phyloP scores from a whole-genome alignment of 2,797 vertebrate species.

The Ficedula albicollis region DNA sequence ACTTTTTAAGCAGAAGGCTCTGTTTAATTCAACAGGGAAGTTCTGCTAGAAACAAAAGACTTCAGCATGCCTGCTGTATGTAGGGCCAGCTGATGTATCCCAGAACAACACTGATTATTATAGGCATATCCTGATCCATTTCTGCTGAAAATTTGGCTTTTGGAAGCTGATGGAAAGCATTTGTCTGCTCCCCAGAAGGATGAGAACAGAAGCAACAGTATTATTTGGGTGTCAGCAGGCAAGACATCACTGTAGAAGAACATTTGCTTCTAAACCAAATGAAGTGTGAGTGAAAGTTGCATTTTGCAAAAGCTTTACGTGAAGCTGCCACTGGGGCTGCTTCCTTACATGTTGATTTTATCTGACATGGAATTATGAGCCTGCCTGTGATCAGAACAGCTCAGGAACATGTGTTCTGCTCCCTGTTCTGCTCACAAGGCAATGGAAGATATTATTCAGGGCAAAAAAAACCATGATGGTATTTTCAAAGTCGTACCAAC shows the following conservation, averaged over 20 bases:
- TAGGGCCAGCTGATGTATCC: background rate
- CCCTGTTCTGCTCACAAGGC: background rate
- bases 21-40: background rate
- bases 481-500: background rate
- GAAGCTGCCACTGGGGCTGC: slow-evolving; percentile 11
- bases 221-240: slow-evolving; percentile 35
- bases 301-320: slow-evolving; percentile 28
- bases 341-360: background rate
- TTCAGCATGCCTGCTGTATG: background rate
- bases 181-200: background rate
- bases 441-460: background rate
- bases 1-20: background rate
- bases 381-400: background rate
- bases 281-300: slow-evolving; percentile 1
- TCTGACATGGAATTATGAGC: background rate
- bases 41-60: slow-evolving; percentile 1
- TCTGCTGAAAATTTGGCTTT: background rate
- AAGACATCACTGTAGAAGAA: background rate
- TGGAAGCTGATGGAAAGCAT: background rate
- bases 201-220: background rate
- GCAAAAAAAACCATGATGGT: accelerated
- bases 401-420: background rate
- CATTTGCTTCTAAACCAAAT: slow-evolving; percentile 29
- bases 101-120: background rate
- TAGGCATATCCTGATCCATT: background rate